Evolutionary conservation across 2,113 vertebrate genomes (phyloP).

Genomic region (Jaculus jaculus): DNA sequence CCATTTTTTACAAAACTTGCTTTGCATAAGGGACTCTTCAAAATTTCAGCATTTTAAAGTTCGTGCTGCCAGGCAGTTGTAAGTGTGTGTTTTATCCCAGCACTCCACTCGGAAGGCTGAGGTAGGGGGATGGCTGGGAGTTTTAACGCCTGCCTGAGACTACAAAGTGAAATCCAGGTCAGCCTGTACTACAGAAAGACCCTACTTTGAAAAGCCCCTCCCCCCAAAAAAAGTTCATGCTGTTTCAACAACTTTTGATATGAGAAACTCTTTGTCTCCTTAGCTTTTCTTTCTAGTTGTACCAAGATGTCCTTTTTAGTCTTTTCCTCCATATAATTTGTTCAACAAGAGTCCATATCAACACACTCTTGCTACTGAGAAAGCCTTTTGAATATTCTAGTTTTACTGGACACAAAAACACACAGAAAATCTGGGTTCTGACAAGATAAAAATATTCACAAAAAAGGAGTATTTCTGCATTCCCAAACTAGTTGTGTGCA

Average conservation of each 20-base stretch:
- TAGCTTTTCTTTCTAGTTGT: background rate
- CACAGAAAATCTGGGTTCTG: background rate
- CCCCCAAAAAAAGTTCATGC: background rate
- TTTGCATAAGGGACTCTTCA: background rate
- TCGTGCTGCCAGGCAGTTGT: background rate
- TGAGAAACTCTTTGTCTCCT: background rate
- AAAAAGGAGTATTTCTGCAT: conserved; percentile 41
- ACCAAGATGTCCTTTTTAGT: background rate
- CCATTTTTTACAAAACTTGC: conserved; percentile 39
- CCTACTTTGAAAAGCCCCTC: no score
- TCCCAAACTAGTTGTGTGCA: background rate
- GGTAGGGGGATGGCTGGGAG: no score
- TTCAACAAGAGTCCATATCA: conserved; percentile 21
- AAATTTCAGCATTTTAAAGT: conserved; percentile 24
- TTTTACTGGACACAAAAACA: background rate
- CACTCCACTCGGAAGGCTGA: no score
- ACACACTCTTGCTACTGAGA: conserved; percentile 5
- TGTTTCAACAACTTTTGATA: background rate
- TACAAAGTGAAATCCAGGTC: no score
- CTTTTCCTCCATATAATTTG: conserved; percentile 7
- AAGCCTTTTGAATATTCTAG: background rate
- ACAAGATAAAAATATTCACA: conserved; percentile 32
- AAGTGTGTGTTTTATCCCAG: no score
- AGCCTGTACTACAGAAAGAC: no score
- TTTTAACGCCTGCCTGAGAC: no score